Evolutionary conservation across 2,888 invertebrate genomes (phyloP).

Genomic region (Cosmopolites sordidus): DNA sequence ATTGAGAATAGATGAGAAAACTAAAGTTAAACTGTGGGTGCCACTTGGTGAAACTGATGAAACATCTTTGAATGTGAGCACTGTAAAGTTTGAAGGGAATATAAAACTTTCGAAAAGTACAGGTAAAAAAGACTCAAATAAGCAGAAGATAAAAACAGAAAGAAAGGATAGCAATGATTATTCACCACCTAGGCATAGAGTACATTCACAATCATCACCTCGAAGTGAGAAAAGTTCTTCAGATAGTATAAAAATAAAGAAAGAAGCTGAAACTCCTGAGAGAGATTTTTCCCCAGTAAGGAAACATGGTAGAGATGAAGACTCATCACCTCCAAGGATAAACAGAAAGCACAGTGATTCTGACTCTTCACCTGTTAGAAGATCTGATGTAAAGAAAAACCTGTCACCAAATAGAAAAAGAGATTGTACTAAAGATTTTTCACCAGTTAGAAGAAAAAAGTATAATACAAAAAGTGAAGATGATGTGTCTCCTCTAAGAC

Average conservation of each 20-base stretch:
- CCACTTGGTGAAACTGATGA: constrained; percentile 35
- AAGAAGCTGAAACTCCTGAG: not conserved
- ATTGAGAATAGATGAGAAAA: constrained; percentile 47
- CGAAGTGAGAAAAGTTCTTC: not conserved
- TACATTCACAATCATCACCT: constrained; percentile 1
- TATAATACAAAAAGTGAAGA: not conserved
- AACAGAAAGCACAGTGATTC: constrained; percentile 33
- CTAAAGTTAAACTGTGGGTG: constrained; percentile 42
- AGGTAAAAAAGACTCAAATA: not conserved
- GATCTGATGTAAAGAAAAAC: constrained; percentile 28
- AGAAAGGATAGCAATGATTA: constrained; percentile 35
- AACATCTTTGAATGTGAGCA: constrained; percentile 5
- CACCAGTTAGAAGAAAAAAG: not conserved
- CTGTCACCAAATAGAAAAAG: constrained; percentile 12
- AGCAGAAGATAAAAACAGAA: not conserved
- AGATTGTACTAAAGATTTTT: not conserved
- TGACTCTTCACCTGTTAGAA: constrained; percentile 37
- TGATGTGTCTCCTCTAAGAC: constrained; percentile 6
- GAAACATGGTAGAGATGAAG: constrained; percentile 9
- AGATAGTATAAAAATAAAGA: not conserved
- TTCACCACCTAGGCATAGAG: constrained; percentile 44
- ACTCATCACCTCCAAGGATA: constrained; percentile 30
- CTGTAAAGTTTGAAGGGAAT: constrained; percentile 18
- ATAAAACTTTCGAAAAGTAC: constrained; percentile 24
- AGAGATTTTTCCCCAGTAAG: constrained; percentile 2